phyloP scores from a whole-genome alignment of 1,140 invertebrate species.

The Aleiodes sp. region DNA sequence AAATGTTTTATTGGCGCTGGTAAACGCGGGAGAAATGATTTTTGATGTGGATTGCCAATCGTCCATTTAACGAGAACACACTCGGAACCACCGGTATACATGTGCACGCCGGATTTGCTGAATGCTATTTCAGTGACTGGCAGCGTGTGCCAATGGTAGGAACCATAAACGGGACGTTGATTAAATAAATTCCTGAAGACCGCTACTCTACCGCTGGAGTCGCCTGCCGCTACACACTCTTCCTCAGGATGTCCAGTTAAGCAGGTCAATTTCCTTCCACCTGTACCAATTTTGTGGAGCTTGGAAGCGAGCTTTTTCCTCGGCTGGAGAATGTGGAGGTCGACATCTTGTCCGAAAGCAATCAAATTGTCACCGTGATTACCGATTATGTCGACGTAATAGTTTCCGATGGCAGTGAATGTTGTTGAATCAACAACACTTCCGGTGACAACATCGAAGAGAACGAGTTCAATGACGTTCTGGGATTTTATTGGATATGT shows the following conservation, averaged over 20 bases:
- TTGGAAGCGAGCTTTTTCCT: constrained; percentile 46
- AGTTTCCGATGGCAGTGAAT: constrained; percentile 45
- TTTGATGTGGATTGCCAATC: constrained; percentile 66
- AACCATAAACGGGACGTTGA: constrained; percentile 61
- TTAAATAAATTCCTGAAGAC: constrained; percentile 71
- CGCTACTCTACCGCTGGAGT: constrained; percentile 73
- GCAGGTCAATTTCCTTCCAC: constrained; percentile 70
- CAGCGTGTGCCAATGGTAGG: constrained; percentile 84
- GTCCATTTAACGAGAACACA: constrained; percentile 84
- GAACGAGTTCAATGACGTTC: constrained; percentile 45
- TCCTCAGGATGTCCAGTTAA: constrained; percentile 73
- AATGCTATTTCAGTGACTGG: constrained; percentile 77
- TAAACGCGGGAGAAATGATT: constrained; percentile 78
- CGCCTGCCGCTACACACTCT: constrained; percentile 75
- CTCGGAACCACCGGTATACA: constrained; percentile 83
- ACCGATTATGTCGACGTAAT: constrained; percentile 58
- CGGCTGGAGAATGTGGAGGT: constrained; percentile 54
- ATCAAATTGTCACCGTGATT: constrained; percentile 60
- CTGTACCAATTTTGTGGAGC: constrained; percentile 53
- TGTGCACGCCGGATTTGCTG: constrained; percentile 72
- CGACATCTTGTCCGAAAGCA: constrained; percentile 48
- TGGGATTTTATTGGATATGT: constrained; percentile 44
- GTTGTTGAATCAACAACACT: constrained; percentile 32
- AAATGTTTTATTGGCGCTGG: constrained; percentile 76
- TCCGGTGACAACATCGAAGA: constrained; percentile 56